Percentiles rank a stretch among this genome's conserved stretches.
These are phyloP conservation scores for Moxostoma hubbsi DNA, from an alignment of 2,797 vertebrate genomes.

Conservation along the genomic window DNA sequence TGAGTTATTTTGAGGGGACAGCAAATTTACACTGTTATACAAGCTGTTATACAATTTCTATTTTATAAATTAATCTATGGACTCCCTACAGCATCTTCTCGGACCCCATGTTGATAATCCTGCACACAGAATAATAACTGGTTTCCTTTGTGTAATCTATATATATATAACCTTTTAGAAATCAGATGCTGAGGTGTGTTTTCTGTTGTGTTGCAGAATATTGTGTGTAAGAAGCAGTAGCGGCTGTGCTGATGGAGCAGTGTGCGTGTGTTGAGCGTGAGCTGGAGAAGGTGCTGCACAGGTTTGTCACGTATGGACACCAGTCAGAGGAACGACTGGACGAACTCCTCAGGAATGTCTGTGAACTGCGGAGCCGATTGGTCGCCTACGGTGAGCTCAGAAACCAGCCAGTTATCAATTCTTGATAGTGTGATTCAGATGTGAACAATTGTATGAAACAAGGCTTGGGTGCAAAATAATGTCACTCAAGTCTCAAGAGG, in stretches of 20 bases:
- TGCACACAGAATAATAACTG: no score
- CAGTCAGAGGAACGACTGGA: constrained; percentile 89
- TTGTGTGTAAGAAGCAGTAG: constrained; percentile 20
- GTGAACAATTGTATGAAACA: no score
- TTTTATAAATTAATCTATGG: no score
- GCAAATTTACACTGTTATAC: no score
- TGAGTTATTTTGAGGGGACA: no score
- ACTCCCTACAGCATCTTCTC: no score
- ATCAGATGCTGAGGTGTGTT: constrained; percentile 59
- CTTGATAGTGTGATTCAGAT: neutral
- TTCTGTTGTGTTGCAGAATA: constrained; percentile 14
- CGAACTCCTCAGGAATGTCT: constrained; percentile 86
- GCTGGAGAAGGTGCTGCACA: constrained; percentile 91
- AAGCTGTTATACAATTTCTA: no score
- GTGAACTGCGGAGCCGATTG: constrained; percentile 85
- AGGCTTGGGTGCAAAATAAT: no score
- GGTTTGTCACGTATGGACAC: constrained; percentile 88
- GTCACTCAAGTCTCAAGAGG: neutral
- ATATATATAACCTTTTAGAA: constrained; percentile 1
- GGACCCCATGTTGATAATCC: no score
- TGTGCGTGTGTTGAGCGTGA: constrained; percentile 91
- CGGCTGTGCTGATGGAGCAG: constrained; percentile 83
- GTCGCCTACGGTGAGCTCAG: constrained; percentile 79
- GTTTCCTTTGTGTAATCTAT: neutral
- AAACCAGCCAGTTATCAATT: neutral